These are phyloP conservation scores for Euleptes europaea DNA, from an alignment of 2,113 vertebrate species.

Conservation along the genomic window DNA sequence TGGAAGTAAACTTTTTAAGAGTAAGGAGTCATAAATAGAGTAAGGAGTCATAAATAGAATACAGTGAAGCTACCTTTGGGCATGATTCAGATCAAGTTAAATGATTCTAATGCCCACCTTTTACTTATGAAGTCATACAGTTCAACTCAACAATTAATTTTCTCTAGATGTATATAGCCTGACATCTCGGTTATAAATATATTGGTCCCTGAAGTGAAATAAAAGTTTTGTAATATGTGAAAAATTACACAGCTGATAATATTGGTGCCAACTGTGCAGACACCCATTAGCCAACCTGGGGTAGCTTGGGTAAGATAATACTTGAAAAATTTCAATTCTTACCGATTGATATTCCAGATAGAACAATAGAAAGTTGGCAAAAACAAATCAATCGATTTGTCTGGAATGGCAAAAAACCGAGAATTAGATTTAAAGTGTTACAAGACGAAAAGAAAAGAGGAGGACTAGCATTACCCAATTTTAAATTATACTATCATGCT, in stretches of 20 bases:
- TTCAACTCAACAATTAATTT: background rate
- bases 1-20: constrained; percentile 16
- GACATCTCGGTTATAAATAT: background rate
- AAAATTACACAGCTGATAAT: background rate
- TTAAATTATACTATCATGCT: too few species aligned
- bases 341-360: too few species aligned
- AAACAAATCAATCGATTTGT: too few species aligned
- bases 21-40: too few species aligned
- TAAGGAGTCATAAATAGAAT: constrained; percentile 38
- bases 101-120: background rate
- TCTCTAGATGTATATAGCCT: background rate
- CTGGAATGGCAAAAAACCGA: too few species aligned
- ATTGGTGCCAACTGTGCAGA: background rate
- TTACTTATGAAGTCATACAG: background rate
- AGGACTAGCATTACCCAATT: too few species aligned
- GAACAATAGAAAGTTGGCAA: too few species aligned
- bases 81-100: background rate
- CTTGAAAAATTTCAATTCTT: too few species aligned
- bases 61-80: constrained; percentile 36
- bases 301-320: too few species aligned
- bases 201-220: background rate
- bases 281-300: background rate
- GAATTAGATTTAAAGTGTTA: too few species aligned
- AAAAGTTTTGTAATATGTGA: background rate
- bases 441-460: too few species aligned